These are phyloP conservation scores for Chesias legatella DNA, from an alignment of 2,888 invertebrate species.

Conservation along the genomic window DNA sequence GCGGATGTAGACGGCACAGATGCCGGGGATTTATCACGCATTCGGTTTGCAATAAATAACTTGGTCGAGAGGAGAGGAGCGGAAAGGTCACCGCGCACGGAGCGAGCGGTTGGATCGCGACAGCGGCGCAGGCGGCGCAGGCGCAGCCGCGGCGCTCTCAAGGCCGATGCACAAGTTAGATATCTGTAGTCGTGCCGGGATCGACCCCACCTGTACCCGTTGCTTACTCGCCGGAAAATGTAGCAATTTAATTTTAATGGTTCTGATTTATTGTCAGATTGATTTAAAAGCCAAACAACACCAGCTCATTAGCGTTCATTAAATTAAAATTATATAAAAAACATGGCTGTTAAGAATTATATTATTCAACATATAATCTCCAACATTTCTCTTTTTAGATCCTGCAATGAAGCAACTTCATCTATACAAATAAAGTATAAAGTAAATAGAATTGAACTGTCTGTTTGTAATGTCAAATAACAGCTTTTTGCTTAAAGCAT, in stretches of 20 bases:
- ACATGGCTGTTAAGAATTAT: too few species aligned
- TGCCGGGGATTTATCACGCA: conserved; percentile 61
- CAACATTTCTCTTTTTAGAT: too few species aligned
- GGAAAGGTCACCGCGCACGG: conserved; percentile 52
- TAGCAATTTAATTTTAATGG: conserved; percentile 21
- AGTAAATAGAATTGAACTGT: too few species aligned
- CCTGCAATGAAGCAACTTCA: too few species aligned
- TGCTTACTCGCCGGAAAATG: conserved; percentile 34
- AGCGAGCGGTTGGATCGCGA: conserved; percentile 48
- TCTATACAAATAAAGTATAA: too few species aligned
- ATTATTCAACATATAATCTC: too few species aligned
- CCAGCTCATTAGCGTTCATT: too few species aligned
- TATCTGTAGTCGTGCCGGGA: conserved; percentile 51
- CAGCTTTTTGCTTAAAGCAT: too few species aligned
- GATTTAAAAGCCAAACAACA: neutral
- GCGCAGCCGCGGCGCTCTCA: conserved; percentile 52
- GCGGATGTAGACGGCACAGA: conserved; percentile 60
- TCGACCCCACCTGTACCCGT: conserved; percentile 60
- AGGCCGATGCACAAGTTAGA: conserved; percentile 67
- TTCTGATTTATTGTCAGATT: conserved; percentile 15
- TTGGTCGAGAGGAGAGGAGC: conserved; percentile 47
- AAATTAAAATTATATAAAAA: too few species aligned
- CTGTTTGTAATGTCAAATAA: too few species aligned
- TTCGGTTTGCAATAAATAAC: conserved; percentile 62
- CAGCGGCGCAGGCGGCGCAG: conserved; percentile 27